Conservation (phyloP, 2,888 invertebrate species). For the Lasioglossum pauxillum region DNA sequence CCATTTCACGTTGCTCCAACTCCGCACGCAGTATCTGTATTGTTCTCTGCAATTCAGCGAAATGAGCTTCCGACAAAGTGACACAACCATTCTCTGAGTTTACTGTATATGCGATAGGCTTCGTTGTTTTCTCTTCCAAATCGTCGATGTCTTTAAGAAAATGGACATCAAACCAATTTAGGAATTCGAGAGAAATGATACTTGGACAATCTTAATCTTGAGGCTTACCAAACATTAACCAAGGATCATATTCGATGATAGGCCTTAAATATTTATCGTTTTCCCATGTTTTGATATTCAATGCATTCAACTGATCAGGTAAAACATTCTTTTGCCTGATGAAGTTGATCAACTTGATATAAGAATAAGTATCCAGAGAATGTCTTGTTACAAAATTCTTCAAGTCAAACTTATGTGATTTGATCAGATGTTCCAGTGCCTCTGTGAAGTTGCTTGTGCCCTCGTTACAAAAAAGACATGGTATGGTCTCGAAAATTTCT, state of each 20-base stretch:
- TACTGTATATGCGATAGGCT: conserved; percentile 85
- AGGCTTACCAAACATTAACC: conserved; percentile 91
- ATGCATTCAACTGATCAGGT: conserved; percentile 86
- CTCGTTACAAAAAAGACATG: conserved; percentile 91
- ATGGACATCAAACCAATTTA: conserved; percentile 20
- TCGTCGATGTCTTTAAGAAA: conserved; percentile 76
- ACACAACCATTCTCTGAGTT: conserved; percentile 88
- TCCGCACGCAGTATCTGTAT: conserved; percentile 86
- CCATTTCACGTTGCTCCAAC: conserved; percentile 85
- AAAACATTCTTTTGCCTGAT: conserved; percentile 88
- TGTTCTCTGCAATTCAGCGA: conserved; percentile 87
- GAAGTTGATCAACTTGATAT: conserved; percentile 93
- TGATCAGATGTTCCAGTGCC: conserved; percentile 89
- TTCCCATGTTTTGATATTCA: conserved; percentile 88
- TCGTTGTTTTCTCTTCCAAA: conserved; percentile 77
- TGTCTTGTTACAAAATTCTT: conserved; percentile 88
- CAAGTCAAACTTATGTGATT: conserved; percentile 89
- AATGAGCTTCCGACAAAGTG: conserved; percentile 87
- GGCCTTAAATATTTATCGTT: conserved; percentile 92
- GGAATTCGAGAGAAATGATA: background rate
- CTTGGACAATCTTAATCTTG: background rate
- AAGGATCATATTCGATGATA: conserved; percentile 89
- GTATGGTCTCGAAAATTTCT: conserved; percentile 84
- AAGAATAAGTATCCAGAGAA: conserved; percentile 93
- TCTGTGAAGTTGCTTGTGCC: conserved; percentile 87